Percentiles rank a stretch among this genome's conserved stretches.
Evolutionary conservation across 2,113 vertebrate species (phyloP).

Genomic region (Odocoileus virginianus): DNA sequence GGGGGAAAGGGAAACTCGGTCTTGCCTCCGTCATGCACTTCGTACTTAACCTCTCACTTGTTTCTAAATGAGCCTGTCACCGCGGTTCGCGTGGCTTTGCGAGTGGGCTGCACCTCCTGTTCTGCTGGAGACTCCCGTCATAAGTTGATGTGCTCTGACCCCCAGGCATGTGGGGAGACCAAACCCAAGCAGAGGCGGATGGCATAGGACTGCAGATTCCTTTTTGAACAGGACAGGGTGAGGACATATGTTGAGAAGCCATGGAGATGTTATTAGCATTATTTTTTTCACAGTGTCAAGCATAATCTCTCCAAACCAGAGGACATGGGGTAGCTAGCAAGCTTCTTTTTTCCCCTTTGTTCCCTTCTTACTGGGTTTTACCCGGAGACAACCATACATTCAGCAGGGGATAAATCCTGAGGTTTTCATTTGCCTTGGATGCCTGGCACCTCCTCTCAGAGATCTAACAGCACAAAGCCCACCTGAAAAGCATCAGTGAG

Average conservation of each 20-base stretch:
- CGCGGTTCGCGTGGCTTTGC: constrained; percentile 74
- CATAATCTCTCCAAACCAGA: constrained; percentile 53
- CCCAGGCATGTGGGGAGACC: background rate
- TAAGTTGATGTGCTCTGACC: background rate
- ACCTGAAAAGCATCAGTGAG: constrained; percentile 62
- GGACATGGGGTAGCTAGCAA: constrained; percentile 17
- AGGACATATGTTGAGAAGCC: background rate
- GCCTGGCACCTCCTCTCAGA: constrained; percentile 48
- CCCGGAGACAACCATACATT: constrained; percentile 33
- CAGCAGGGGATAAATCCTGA: background rate
- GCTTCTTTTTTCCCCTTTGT: constrained; percentile 54
- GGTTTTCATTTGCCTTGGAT: background rate
- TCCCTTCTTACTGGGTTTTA: constrained; percentile 65
- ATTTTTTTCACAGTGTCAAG: background rate
- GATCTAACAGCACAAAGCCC: background rate
- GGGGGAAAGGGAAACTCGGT: constrained; percentile 81
- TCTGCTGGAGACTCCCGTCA: constrained; percentile 36
- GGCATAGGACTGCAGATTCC: background rate
- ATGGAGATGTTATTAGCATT: background rate
- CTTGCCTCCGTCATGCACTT: constrained; percentile 80
- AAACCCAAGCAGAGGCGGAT: background rate
- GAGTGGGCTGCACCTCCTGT: constrained; percentile 47
- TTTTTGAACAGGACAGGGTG: background rate
- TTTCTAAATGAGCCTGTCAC: constrained; percentile 85
- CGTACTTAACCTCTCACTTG: constrained; percentile 86